Percentiles rank a stretch among this genome's conserved stretches.
Conservation (phyloP, 2,797 vertebrate genomes). For the Aphelocoma californica region DNA sequence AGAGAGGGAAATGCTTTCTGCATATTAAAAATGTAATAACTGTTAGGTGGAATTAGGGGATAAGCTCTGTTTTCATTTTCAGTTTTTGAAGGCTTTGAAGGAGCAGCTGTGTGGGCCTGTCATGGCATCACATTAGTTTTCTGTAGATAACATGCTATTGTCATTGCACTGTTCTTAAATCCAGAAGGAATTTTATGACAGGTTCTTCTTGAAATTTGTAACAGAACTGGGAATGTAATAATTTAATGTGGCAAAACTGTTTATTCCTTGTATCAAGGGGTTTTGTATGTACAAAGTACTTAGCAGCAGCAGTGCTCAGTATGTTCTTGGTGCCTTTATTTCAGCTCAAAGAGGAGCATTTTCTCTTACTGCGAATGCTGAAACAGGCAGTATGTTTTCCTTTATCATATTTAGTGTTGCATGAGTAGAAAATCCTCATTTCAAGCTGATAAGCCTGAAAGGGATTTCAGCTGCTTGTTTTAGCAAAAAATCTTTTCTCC, state of each 20-base stretch:
- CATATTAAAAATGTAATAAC: not conserved
- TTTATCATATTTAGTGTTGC: constrained; percentile 36
- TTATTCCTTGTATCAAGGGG: constrained; percentile 1
- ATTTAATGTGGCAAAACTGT: not conserved
- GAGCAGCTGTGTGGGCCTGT: not conserved
- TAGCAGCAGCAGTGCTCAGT: not conserved
- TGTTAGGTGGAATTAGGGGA: not conserved
- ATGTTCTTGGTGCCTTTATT: constrained; percentile 48
- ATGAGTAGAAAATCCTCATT: constrained; percentile 42
- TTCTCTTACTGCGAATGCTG: not conserved
- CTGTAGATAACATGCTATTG: not conserved
- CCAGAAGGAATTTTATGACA: constrained; percentile 31
- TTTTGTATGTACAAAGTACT: constrained; percentile 19
- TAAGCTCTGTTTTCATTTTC: not conserved
- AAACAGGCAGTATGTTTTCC: constrained; percentile 23
- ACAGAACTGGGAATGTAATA: not conserved
- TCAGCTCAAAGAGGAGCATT: constrained; percentile 14
- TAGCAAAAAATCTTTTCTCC: constrained; percentile 13
- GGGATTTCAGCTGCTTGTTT: constrained; percentile 35
- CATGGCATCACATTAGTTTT: not conserved
- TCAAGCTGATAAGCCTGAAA: constrained; percentile 45
- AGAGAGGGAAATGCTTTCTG: not conserved
- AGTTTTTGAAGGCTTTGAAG: not conserved
- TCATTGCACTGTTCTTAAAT: not conserved
- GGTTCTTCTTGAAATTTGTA: not conserved